Conservation (phyloP, 2,888 invertebrate species). For the Microctonus aethiopoides region DNA sequence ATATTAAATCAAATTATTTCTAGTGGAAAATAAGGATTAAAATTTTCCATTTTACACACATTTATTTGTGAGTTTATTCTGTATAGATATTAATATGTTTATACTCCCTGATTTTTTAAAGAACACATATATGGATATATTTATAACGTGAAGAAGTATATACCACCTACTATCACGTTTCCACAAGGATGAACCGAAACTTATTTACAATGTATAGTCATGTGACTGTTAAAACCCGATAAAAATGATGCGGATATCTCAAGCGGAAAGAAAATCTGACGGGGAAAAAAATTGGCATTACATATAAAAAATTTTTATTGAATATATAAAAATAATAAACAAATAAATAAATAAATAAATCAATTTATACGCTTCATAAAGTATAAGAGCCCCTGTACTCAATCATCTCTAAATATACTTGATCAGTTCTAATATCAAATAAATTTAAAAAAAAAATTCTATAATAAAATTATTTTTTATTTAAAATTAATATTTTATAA, state of each 20-base stretch:
- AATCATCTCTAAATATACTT: too few species aligned
- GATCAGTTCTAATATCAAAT: too few species aligned
- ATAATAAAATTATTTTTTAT: too few species aligned
- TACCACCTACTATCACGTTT: constrained; percentile 55
- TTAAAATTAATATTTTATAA: too few species aligned
- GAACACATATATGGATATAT: too few species aligned
- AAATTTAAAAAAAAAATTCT: too few species aligned
- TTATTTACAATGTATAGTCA: not conserved
- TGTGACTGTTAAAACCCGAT: constrained; percentile 3
- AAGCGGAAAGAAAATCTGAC: not conserved
- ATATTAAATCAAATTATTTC: too few species aligned
- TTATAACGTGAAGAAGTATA: too few species aligned
- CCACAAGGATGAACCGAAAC: constrained; percentile 58
- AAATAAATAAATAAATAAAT: not conserved
- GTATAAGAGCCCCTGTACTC: too few species aligned
- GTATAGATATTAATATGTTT: not conserved
- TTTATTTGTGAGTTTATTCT: not conserved
- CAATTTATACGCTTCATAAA: too few species aligned
- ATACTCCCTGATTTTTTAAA: not conserved
- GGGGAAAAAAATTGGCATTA: not conserved
- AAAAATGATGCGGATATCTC: not conserved
- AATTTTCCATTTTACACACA: not conserved
- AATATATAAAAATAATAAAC: not conserved
- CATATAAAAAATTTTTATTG: not conserved
- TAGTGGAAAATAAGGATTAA: not conserved